These are phyloP conservation scores for Physella acuta DNA, from an alignment of 1,140 invertebrate genomes.

Conservation along the genomic window DNA sequence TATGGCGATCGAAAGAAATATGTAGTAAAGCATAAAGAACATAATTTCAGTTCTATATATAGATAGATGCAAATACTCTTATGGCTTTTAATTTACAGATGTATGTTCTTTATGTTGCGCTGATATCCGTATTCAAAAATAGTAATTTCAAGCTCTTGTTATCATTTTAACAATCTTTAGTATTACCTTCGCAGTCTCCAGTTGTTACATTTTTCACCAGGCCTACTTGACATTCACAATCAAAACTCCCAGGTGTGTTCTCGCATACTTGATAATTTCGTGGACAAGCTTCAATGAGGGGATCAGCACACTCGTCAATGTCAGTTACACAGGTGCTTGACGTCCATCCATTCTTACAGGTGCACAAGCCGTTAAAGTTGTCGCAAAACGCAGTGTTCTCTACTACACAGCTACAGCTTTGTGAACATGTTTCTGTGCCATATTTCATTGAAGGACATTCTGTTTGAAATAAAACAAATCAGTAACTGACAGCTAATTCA, in stretches of 20 bases:
- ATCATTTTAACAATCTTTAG: no score
- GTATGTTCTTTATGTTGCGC: no score
- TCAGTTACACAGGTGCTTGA: background rate
- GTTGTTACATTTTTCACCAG: background rate
- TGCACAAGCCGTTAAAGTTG: background rate
- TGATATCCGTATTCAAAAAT: no score
- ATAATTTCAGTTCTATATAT: no score
- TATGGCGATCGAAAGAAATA: no score
- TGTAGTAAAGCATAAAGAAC: no score
- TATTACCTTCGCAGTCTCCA: background rate
- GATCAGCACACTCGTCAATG: background rate
- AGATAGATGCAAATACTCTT: no score
- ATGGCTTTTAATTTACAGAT: no score
- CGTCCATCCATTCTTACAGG: background rate
- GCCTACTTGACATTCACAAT: background rate
- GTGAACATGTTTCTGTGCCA: background rate
- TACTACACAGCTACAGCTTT: background rate
- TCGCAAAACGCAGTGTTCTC: background rate
- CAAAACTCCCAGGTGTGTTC: background rate
- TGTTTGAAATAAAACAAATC: no score
- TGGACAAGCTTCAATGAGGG: background rate
- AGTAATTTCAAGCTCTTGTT: no score
- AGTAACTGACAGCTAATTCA: no score
- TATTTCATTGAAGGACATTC: background rate
- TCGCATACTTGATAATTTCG: background rate